Conservation (phyloP, 2,888 invertebrate genomes). For the Metopia argyrocephala region DNA sequence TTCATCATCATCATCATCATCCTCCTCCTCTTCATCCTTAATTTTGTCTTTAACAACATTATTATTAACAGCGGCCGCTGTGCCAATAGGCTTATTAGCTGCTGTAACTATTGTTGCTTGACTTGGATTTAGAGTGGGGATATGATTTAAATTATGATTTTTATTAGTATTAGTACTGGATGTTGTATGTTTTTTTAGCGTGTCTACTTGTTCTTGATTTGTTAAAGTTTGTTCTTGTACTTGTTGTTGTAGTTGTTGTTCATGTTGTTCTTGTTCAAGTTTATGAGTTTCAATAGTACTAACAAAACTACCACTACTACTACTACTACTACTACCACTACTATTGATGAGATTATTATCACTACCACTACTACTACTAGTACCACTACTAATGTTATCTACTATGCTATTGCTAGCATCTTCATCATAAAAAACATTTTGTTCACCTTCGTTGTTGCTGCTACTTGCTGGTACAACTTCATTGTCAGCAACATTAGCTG, state of each 20-base stretch:
- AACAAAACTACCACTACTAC: constrained; percentile 50
- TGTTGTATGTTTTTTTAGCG: constrained; percentile 58
- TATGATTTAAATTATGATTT: constrained; percentile 61
- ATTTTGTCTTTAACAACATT: constrained; percentile 67
- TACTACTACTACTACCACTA: constrained; percentile 45
- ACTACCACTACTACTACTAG: constrained; percentile 66
- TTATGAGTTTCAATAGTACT: constrained; percentile 55
- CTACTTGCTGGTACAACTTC: constrained; percentile 65
- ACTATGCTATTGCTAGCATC: constrained; percentile 72
- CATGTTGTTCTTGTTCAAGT: constrained; percentile 58
- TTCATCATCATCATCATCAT: constrained; percentile 84
- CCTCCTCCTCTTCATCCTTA: constrained; percentile 79
- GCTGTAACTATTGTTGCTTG: constrained; percentile 71
- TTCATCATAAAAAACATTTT: constrained; percentile 79
- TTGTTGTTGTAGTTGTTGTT: constrained; percentile 63
- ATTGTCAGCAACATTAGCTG: constrained; percentile 69
- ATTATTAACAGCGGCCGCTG: constrained; percentile 64
- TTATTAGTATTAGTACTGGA: constrained; percentile 66
- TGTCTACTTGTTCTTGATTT: constrained; percentile 53
- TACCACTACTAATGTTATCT: constrained; percentile 74
- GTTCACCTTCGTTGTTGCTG: constrained; percentile 78
- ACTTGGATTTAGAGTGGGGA: constrained; percentile 45
- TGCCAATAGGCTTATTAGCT: constrained; percentile 26
- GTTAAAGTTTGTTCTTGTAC: constrained; percentile 62
- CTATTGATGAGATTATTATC: constrained; percentile 47